Percentiles rank a stretch among this genome's conserved stretches.
These are phyloP conservation scores for Gibbula magus DNA, from an alignment of 2,888 invertebrate species.

Conservation along the genomic window DNA sequence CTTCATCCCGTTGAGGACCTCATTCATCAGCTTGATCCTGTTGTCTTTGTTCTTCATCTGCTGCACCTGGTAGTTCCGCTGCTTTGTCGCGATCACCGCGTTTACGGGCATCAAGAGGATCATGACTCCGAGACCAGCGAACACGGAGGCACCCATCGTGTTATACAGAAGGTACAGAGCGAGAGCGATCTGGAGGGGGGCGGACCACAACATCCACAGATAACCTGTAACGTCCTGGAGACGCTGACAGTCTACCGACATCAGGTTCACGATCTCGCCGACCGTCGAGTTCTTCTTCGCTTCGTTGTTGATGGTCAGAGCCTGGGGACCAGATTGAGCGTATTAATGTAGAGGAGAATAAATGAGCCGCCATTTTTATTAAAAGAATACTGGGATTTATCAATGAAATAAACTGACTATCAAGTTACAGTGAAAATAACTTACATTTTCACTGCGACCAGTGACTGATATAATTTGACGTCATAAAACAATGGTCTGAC, in stretches of 20 bases:
- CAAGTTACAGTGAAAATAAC: too few species aligned
- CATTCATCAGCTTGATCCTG: conserved; percentile 68
- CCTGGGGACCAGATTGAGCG: too few species aligned
- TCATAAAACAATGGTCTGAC: too few species aligned
- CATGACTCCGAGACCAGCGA: conserved; percentile 94
- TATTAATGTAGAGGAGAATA: neutral
- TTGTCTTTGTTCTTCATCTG: conserved; percentile 68
- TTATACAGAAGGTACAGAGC: conserved; percentile 81
- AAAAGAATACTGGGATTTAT: neutral
- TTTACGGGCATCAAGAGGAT: conserved; percentile 85
- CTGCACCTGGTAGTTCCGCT: conserved; percentile 61
- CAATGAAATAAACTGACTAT: too few species aligned
- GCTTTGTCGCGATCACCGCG: conserved; percentile 68
- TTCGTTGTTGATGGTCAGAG: conserved; percentile 72
- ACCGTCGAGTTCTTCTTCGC: conserved; percentile 70
- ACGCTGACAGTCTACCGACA: conserved; percentile 75
- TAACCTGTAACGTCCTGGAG: conserved; percentile 72
- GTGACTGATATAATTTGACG: too few species aligned
- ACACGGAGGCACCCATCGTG: conserved; percentile 83
- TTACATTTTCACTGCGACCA: too few species aligned
- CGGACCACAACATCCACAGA: conserved; percentile 70
- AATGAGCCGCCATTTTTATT: neutral
- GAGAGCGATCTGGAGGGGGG: conserved; percentile 88
- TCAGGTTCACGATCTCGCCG: conserved; percentile 75
- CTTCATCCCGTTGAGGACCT: conserved; percentile 70